A percentile compares a stretch with the other conserved stretches of the same genome.
phyloP scores from a whole-genome alignment of 2,797 vertebrate genomes.

The Nannoperca australis region DNA sequence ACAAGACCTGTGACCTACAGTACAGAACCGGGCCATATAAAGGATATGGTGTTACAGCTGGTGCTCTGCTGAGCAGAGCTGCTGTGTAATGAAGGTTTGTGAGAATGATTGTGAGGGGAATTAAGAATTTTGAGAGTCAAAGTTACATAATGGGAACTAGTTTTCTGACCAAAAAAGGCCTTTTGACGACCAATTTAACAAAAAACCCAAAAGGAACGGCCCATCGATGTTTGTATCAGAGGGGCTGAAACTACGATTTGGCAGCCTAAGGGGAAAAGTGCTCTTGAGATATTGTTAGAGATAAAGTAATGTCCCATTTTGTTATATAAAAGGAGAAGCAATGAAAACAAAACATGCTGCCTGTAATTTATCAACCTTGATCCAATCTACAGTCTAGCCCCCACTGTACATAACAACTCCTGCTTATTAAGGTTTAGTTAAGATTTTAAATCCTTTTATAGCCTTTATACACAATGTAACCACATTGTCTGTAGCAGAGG shows the following conservation, averaged over 20 bases:
- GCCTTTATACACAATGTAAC: background rate
- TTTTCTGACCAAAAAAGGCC: background rate
- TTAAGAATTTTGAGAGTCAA: background rate
- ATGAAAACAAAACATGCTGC: constrained; percentile 3
- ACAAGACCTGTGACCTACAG: background rate
- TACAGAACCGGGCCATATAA: background rate
- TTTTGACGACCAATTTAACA: background rate
- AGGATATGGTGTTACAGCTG: background rate
- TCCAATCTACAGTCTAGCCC: background rate
- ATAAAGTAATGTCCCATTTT: background rate
- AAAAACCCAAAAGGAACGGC: background rate
- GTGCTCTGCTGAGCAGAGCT: background rate
- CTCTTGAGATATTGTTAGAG: background rate
- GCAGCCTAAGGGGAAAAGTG: background rate
- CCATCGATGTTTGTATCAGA: no score
- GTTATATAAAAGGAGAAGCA: background rate
- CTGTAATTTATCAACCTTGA: background rate
- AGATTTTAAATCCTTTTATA: background rate
- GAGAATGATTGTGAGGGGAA: background rate
- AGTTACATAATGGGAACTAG: background rate
- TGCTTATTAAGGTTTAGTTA: no score
- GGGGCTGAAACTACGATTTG: background rate
- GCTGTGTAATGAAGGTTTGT: background rate
- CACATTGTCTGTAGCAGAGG: background rate
- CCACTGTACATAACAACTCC: background rate